A percentile compares a stretch with the other conserved stretches of the same genome.
Conservation (phyloP, 2,888 invertebrate genomes). For the Poecilobothrus nobilitatus region DNA sequence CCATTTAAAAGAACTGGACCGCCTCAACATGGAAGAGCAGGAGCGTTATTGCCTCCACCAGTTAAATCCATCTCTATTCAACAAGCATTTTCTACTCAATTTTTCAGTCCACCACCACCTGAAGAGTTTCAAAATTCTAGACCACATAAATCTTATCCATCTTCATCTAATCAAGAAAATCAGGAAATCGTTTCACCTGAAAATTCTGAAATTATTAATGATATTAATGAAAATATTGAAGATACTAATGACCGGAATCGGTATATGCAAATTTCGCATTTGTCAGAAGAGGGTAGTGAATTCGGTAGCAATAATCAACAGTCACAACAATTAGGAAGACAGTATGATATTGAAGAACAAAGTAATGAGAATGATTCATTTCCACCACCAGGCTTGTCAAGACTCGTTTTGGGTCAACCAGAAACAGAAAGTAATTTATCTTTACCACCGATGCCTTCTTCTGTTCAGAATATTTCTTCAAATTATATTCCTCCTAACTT, state of each 20-base stretch:
- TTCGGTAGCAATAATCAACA: constrained; percentile 25
- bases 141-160: constrained; percentile 28
- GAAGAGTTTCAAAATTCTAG: constrained; percentile 40
- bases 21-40: constrained; percentile 17
- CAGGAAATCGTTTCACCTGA: constrained; percentile 56
- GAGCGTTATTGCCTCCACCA: constrained; percentile 17
- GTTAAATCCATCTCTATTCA: constrained; percentile 17
- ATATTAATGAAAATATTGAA: constrained; percentile 12
- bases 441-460: constrained; percentile 26
- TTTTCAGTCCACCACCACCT: constrained; percentile 29
- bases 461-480: constrained; percentile 5
- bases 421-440: constrained; percentile 45
- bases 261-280: constrained; percentile 67
- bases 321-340: not conserved
- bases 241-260: constrained; percentile 61
- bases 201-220: constrained; percentile 57
- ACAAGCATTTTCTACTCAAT: constrained; percentile 30
- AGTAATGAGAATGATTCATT: constrained; percentile 44
- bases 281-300: constrained; percentile 50
- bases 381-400: constrained; percentile 56
- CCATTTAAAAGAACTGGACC: constrained; percentile 22
- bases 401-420: constrained; percentile 60
- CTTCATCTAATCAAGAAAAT: constrained; percentile 17
- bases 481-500: constrained; percentile 47
- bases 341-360: constrained; percentile 25